Evolutionary conservation across 2,113 vertebrate genomes (phyloP).

Genomic region (Pterophyllum scalare): DNA sequence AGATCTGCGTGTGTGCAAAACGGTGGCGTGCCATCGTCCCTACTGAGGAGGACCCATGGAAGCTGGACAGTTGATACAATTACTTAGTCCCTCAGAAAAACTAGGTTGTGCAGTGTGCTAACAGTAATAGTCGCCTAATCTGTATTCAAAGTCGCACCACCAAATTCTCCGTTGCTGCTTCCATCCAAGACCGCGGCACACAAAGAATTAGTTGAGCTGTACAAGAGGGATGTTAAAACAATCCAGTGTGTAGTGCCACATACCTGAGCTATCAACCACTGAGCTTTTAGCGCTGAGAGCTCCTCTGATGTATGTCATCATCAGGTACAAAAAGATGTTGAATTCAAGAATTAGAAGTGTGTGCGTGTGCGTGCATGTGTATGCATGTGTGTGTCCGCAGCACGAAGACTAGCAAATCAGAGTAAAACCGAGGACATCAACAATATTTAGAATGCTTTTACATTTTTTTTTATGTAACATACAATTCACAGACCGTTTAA

Average conservation of each 20-base stretch:
- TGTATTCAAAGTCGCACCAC: not conserved
- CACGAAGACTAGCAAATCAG: not conserved
- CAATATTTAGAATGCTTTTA: not conserved
- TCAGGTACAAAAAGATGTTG: slow-evolving; percentile 44
- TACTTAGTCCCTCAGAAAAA: not conserved
- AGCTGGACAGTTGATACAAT: not conserved
- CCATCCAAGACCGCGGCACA: slow-evolving; percentile 19
- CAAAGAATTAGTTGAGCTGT: slow-evolving; percentile 44
- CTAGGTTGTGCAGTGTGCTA: not conserved
- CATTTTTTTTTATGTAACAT: not conserved
- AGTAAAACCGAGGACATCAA: not conserved
- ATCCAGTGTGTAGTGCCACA: slow-evolving; percentile 31
- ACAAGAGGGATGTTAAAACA: slow-evolving; percentile 36
- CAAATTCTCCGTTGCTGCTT: not conserved
- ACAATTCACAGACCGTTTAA: not conserved
- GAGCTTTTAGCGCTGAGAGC: slow-evolving; percentile 23
- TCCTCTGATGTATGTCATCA: slow-evolving; percentile 52
- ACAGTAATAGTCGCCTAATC: not conserved
- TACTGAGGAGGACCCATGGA: not conserved
- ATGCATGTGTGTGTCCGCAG: not conserved
- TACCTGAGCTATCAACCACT: slow-evolving; percentile 58
- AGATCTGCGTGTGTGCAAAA: not conserved
- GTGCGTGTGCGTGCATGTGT: not conserved
- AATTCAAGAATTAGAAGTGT: slow-evolving; percentile 17
- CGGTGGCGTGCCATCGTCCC: not conserved